A percentile compares a stretch with the other conserved stretches of the same genome.
Conservation (phyloP, 2,888 invertebrate genomes). For the Trachelus tabidus region DNA sequence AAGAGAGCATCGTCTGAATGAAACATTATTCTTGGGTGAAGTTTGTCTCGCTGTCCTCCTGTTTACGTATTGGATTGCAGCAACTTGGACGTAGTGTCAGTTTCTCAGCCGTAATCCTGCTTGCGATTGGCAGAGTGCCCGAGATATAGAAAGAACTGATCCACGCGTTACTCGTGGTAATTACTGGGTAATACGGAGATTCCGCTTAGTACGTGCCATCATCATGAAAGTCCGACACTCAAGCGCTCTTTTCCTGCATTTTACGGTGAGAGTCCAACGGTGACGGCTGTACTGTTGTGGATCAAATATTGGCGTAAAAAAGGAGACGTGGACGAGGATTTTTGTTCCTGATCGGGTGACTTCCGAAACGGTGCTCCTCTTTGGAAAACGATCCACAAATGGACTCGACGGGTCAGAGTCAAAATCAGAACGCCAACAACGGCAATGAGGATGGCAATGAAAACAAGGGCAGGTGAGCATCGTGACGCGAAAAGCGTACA, state of each 20-base stretch:
- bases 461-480: constrained; percentile 34
- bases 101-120: no score
- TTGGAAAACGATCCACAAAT: constrained; percentile 20
- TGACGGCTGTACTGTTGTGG: background rate
- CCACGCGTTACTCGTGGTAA: no score
- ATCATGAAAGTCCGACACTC: background rate
- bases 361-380: background rate
- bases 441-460: constrained; percentile 33
- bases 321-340: background rate
- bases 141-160: no score
- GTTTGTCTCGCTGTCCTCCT: no score
- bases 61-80: no score
- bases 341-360: background rate
- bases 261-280: background rate
- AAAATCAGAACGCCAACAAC: constrained; percentile 26
- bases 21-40: no score
- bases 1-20: no score
- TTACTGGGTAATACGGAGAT: no score
- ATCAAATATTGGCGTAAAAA: background rate
- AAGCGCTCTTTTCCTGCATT: background rate
- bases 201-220: background rate
- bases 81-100: no score
- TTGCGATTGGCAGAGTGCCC: no score
- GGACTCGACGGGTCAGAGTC: constrained; percentile 37
- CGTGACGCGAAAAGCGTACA: no score